Evolutionary conservation across 2,888 invertebrate genomes (phyloP).

Genomic region (Drosophila macrospina): DNA sequence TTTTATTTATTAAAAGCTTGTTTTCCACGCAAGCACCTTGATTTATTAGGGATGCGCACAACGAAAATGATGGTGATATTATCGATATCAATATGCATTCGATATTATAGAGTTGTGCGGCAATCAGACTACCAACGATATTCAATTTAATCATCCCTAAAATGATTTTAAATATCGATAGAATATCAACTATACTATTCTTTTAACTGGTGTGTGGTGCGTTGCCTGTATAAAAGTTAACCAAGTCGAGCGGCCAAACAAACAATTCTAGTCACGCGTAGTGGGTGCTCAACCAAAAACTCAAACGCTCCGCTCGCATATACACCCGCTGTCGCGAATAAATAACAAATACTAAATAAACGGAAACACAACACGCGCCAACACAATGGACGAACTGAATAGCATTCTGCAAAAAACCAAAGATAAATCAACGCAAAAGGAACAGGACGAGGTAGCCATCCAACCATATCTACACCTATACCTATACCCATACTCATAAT

Average conservation of each 20-base stretch:
- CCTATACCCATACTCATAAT: constrained; percentile 15
- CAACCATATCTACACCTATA: constrained; percentile 17
- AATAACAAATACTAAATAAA: constrained; percentile 31
- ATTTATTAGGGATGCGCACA: constrained; percentile 35
- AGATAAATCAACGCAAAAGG: constrained; percentile 86
- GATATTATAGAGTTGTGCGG: background rate
- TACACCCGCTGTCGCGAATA: constrained; percentile 10
- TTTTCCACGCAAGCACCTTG: constrained; percentile 74
- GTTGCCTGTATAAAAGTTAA: constrained; percentile 23
- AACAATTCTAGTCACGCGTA: constrained; percentile 69
- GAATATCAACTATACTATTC: constrained; percentile 27
- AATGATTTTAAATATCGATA: background rate
- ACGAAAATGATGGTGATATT: background rate
- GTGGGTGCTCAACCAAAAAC: constrained; percentile 32
- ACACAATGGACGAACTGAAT: constrained; percentile 83
- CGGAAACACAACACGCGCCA: constrained; percentile 40
- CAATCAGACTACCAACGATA: background rate
- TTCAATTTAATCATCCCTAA: background rate
- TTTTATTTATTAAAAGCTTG: constrained; percentile 21
- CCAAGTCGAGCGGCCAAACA: constrained; percentile 38
- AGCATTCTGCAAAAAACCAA: constrained; percentile 86
- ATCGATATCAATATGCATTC: background rate
- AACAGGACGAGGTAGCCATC: constrained; percentile 89
- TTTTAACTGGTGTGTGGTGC: constrained; percentile 47
- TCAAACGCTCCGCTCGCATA: constrained; percentile 21